A percentile compares a stretch with the other conserved stretches of the same genome.
These are phyloP conservation scores for Hemichromis elongatus DNA, from an alignment of 2,113 vertebrate genomes.

Conservation along the genomic window DNA sequence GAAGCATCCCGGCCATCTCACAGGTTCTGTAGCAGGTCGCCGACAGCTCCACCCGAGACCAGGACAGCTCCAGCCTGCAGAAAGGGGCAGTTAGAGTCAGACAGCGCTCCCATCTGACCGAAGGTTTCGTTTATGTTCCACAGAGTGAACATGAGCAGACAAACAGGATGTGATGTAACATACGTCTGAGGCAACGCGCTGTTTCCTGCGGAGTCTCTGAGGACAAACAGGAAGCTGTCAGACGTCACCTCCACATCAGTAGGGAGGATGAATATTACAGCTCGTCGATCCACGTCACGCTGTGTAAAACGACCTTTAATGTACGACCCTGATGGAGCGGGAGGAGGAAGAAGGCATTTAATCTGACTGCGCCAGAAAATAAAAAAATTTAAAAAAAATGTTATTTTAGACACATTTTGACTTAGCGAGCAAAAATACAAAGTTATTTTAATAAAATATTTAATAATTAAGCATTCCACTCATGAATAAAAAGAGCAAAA, in stretches of 20 bases:
- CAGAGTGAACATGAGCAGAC: not conserved
- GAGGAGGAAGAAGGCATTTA: not conserved
- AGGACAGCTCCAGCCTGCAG: slow-evolving; percentile 69
- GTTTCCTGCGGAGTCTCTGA: slow-evolving; percentile 71
- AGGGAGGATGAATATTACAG: slow-evolving; percentile 62
- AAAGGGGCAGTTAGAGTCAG: not conserved
- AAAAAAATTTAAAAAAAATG: not conserved
- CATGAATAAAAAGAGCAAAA: too few species aligned
- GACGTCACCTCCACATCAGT: slow-evolving; percentile 54
- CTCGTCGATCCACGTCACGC: slow-evolving; percentile 64
- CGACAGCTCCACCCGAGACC: slow-evolving; percentile 67
- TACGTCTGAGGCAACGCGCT: slow-evolving; percentile 62
- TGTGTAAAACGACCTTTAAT: slow-evolving; percentile 64
- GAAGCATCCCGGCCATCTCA: slow-evolving; percentile 70
- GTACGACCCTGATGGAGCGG: slow-evolving; percentile 60
- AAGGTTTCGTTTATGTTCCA: not conserved
- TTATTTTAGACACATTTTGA: not conserved
- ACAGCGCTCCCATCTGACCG: not conserved
- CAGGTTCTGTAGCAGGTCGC: slow-evolving; percentile 60
- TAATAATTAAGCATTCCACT: too few species aligned
- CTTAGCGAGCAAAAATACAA: too few species aligned
- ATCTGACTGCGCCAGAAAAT: accelerated
- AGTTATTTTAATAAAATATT: too few species aligned
- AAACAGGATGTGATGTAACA: not conserved
- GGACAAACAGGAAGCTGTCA: slow-evolving; percentile 71